Evolutionary conservation across 1,140 invertebrate species (phyloP), one percentile per base, ranked within the genome.

Genomic region (Drosophila ambigua): DNA sequence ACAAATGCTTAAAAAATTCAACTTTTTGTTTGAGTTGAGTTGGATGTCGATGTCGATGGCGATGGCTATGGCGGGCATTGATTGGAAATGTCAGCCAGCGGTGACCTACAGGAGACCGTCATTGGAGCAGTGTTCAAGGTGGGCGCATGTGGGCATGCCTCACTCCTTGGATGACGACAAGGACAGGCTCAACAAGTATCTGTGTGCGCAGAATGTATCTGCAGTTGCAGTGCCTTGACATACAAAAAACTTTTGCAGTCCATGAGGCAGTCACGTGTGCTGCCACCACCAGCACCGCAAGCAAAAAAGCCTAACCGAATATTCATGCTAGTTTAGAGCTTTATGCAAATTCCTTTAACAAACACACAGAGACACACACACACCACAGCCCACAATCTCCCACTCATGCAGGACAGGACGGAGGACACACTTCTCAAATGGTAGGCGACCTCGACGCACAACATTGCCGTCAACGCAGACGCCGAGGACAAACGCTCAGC

Each of bases 121-220:
- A 79, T 69, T 79, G 77, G 77, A 13, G 9, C 72, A 44, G 66
- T 81, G 46, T 64, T 77, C 68, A 81, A 81, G 78, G 79, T 39
- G 35, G 35, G 11, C 28, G 59, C n/a, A 24, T 16, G 8, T 41
- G 51, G 46, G 35, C 55, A 24, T 46, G 28, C 55, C 62, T 20
- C 20, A 20, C 20, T 20, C 20, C 20, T 20, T 20, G 24, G 13
- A 46, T 50, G 35, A 49, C 51, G 69, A 46, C 80, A 79, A 85
- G 82, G 83, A 53, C 77, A 58, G 31, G 82, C 64, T 87, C 82
- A 87, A 87, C 82, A 87, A 87, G 82, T 87, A 74, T 74, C 81
- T 65, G 57, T 46, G 64, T 16, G 7, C 23, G 49, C 45, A 50
- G 11, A 24, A 26, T 62, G 68, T 54, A 64, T 43, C 60, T 67